phyloP scores from a whole-genome alignment of 1,140 invertebrate species.

The Drosophila rufa region DNA sequence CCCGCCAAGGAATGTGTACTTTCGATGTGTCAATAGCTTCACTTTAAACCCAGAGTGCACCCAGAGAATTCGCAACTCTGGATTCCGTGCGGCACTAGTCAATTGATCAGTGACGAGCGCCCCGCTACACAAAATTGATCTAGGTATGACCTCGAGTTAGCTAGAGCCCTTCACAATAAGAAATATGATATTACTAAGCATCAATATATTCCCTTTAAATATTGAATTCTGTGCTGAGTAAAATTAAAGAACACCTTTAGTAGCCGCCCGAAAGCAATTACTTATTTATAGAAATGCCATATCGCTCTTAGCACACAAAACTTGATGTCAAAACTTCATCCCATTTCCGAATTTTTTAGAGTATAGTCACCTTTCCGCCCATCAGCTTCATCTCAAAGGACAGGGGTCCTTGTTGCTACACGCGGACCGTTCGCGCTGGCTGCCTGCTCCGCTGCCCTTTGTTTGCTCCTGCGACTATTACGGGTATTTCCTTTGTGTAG shows the following conservation, averaged over 20 bases:
- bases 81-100: no score
- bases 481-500: constrained; percentile 72
- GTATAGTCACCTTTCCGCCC: constrained; percentile 10
- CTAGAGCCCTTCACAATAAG: no score
- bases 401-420: constrained; percentile 25
- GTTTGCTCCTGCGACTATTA: constrained; percentile 56
- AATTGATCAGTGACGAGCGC: no score
- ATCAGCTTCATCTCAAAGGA: constrained; percentile 4
- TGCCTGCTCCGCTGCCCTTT: constrained; percentile 5
- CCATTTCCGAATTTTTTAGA: constrained; percentile 6
- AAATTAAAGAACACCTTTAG: neutral
- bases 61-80: no score
- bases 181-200: no score
- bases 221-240: neutral
- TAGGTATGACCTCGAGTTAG: no score
- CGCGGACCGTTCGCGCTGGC: constrained; percentile 48
- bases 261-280: neutral
- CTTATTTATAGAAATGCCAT: constrained; percentile 23
- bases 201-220: neutral
- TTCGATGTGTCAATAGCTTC: no score
- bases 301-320: constrained; percentile 2
- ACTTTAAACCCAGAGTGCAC: no score
- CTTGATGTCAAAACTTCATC: neutral
- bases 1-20: neutral
- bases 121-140: no score